Conservation (phyloP, 1,140 invertebrate genomes). For the Popillia japonica region DNA sequence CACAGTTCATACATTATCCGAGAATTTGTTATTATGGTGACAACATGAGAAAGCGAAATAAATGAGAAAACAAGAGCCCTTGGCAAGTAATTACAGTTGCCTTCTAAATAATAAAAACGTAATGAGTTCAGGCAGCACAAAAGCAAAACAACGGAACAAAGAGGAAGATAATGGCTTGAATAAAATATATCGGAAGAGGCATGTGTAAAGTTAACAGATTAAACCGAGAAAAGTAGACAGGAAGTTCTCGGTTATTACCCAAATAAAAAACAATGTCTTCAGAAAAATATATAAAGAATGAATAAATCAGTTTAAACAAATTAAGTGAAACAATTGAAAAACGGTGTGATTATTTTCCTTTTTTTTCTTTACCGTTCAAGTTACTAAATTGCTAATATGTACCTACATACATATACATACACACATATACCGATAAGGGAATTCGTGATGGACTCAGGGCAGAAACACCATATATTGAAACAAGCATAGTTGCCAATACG, state of each 20-base stretch:
- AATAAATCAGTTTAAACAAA: not conserved
- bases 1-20: not conserved
- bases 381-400: no score
- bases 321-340: not conserved
- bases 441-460: no score
- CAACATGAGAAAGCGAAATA: not conserved
- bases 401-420: no score
- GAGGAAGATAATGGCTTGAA: not conserved
- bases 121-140: conserved; percentile 1
- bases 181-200: not conserved
- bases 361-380: no score
- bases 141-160: not conserved
- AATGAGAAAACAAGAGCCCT: not conserved
- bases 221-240: no score
- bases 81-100: not conserved
- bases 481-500: no score
- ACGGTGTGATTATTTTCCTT: no score
- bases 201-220: not conserved
- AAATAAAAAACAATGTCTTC: no score
- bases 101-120: conserved; percentile 20
- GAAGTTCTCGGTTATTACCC: no score
- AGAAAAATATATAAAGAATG: no score
- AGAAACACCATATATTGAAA: no score
- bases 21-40: not conserved
- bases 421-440: no score